phyloP scores from a whole-genome alignment of 2,113 vertebrate species.

The Neodontobutis hainanensis region DNA sequence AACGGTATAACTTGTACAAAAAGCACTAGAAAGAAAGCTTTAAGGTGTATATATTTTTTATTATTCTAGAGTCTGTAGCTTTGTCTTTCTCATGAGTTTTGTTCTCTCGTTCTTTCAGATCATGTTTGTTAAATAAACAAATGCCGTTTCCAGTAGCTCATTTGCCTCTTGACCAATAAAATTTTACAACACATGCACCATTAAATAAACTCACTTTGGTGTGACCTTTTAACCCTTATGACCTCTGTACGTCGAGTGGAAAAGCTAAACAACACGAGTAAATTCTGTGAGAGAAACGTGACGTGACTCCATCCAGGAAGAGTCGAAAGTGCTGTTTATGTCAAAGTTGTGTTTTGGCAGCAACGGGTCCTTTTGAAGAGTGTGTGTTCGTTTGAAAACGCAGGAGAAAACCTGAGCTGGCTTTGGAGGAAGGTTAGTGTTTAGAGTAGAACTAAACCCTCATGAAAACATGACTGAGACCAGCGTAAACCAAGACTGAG shows the following conservation, averaged over 20 bases:
- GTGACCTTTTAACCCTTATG: not conserved
- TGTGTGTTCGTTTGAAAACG: too few relatives aligned
- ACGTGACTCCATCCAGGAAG: not conserved
- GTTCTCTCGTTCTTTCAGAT: too few relatives aligned
- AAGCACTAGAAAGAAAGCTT: too few relatives aligned
- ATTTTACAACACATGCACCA: not conserved
- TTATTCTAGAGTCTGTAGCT: too few relatives aligned
- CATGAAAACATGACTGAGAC: too few relatives aligned
- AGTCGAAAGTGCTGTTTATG: not conserved
- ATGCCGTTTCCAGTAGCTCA: not conserved
- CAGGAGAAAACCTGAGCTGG: too few relatives aligned
- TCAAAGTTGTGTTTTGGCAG: not conserved
- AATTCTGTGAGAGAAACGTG: not conserved
- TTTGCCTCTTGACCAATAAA: not conserved
- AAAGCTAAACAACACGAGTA: not conserved
- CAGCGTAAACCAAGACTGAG: too few relatives aligned
- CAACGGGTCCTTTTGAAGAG: too few relatives aligned
- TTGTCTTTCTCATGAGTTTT: not conserved
- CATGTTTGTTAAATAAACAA: not conserved
- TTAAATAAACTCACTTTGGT: not conserved
- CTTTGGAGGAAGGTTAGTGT: too few relatives aligned
- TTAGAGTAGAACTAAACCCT: too few relatives aligned
- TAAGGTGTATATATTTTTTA: too few relatives aligned
- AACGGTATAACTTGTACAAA: too few relatives aligned
- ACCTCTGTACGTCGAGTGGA: not conserved